These are phyloP conservation scores for Goniozus legneri DNA, from an alignment of 1,140 invertebrate species.

Conservation along the genomic window DNA sequence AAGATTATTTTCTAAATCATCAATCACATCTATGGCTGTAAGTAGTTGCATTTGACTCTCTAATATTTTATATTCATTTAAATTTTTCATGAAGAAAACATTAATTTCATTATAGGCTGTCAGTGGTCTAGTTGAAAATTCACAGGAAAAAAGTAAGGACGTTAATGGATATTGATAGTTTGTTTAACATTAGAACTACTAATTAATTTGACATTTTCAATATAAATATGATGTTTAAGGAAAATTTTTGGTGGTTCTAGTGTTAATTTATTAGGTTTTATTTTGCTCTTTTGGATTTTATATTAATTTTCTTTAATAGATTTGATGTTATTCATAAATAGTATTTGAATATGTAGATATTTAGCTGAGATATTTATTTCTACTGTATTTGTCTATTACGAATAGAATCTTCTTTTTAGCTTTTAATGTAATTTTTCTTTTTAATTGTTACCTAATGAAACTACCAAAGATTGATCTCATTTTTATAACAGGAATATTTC, in stretches of 20 bases:
- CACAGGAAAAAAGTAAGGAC: slow-evolving; percentile 67
- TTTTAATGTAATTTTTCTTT: slow-evolving; percentile 8
- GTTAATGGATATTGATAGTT: slow-evolving; percentile 49
- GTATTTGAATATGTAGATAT: slow-evolving; percentile 25
- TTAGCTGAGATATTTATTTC: slow-evolving; percentile 11
- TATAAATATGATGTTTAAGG: no score
- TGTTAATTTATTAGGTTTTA: no score
- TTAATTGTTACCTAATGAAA: slow-evolving; percentile 1
- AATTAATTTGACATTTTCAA: no score
- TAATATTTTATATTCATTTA: slow-evolving; percentile 2
- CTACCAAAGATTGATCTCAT: slow-evolving; percentile 2
- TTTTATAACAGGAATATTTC: no score
- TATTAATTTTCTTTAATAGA: slow-evolving; percentile 22
- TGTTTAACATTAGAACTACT: slow-evolving; percentile 17
- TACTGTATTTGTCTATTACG: slow-evolving; percentile 10
- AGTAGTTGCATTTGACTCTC: slow-evolving; percentile 45
- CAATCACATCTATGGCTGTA: slow-evolving; percentile 96
- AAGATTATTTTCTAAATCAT: slow-evolving; percentile 95
- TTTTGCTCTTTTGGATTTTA: slow-evolving; percentile 21
- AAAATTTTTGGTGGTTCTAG: no score
- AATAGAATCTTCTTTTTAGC: slow-evolving; percentile 12
- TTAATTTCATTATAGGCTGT: slow-evolving; percentile 64
- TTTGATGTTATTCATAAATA: slow-evolving; percentile 19
- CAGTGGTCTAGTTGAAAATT: slow-evolving; percentile 71
- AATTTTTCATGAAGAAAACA: slow-evolving; percentile 9